Percentiles rank a stretch among this genome's conserved stretches.
Conservation (phyloP, 1,140 invertebrate genomes). For the Pseudoatta argentina region DNA sequence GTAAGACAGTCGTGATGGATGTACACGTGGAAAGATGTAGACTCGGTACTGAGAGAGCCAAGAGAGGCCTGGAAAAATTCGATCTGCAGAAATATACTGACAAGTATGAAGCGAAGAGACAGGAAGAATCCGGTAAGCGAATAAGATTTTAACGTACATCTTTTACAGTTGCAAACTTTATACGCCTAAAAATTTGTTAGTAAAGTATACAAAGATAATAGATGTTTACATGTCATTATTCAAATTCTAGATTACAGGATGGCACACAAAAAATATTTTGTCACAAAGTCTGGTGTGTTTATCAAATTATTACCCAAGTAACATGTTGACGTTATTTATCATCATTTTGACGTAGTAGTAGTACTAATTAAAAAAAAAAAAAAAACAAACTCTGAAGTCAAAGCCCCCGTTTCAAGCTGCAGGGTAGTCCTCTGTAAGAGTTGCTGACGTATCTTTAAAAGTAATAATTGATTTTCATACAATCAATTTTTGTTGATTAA, state of each 20-base stretch:
- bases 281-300: too few relatives aligned
- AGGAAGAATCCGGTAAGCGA: conserved; percentile 4
- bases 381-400: too few relatives aligned
- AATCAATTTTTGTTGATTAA: too few relatives aligned
- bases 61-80: conserved; percentile 30
- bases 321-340: too few relatives aligned
- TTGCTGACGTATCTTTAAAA: too few relatives aligned
- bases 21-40: conserved; percentile 20
- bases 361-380: too few relatives aligned
- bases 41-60: conserved; percentile 9
- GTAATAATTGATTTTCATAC: too few relatives aligned
- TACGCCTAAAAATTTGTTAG: background rate
- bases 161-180: background rate
- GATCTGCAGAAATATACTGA: conserved; percentile 18
- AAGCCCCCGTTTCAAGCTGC: too few relatives aligned
- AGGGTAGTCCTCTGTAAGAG: too few relatives aligned
- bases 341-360: too few relatives aligned
- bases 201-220: background rate
- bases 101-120: background rate
- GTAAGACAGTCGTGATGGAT: conserved; percentile 43
- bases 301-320: too few relatives aligned
- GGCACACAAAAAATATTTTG: too few relatives aligned
- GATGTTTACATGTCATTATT: background rate
- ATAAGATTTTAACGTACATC: background rate
- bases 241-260: background rate